Conservation (phyloP, 1,140 invertebrate species). For the Vanessa atalanta region DNA sequence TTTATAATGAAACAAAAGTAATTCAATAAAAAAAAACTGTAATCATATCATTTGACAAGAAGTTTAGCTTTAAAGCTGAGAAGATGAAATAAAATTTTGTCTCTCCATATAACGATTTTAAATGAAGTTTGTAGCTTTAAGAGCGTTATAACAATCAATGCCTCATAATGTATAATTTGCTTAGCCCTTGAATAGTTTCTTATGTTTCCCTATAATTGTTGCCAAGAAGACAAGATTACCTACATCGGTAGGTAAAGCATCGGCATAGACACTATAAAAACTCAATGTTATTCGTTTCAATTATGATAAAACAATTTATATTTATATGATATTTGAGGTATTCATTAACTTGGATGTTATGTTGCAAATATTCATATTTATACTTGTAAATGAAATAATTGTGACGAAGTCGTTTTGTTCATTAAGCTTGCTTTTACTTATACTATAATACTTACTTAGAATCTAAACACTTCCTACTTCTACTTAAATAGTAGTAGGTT, state of each 20-base stretch:
- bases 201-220: slow-evolving; percentile 1
- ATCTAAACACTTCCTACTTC: no score
- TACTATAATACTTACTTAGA: not conserved
- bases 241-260: not conserved
- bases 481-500: no score
- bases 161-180: not conserved
- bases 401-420: not conserved
- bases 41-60: not conserved
- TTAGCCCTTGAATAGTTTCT: slow-evolving; percentile 4
- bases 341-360: slow-evolving; percentile 27
- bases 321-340: slow-evolving; percentile 32
- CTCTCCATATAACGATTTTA: not conserved
- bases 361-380: slow-evolving; percentile 5
- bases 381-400: not conserved
- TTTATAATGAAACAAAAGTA: no score
- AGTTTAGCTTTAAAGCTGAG: not conserved
- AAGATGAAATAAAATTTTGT: not conserved
- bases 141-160: slow-evolving; percentile 4
- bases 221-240: not conserved
- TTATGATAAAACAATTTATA: slow-evolving; percentile 34
- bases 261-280: slow-evolving; percentile 4
- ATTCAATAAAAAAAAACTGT: no score
- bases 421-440: not conserved
- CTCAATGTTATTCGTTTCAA: not conserved
- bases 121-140: not conserved